Conservation (phyloP, 2,797 vertebrate genomes). For the Lepilemur septentrionalis region DNA sequence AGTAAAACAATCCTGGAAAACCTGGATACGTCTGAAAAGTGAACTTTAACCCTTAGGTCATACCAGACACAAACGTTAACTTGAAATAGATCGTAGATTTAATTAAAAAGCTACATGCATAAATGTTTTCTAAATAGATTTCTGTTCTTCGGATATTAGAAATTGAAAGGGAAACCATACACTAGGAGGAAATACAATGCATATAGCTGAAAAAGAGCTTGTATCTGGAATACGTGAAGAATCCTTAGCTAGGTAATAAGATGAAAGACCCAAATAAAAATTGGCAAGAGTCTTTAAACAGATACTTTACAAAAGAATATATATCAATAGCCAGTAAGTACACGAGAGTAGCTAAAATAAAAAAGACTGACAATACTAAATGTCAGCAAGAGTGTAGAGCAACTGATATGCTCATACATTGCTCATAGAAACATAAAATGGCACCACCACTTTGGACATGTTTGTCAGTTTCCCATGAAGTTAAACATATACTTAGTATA, state of each 20-base stretch:
- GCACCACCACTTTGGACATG: not conserved
- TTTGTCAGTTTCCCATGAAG: not conserved
- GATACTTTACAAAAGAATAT: not conserved
- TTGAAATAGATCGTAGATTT: not conserved
- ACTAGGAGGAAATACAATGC: not conserved
- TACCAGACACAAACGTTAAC: not conserved
- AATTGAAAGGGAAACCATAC: not conserved
- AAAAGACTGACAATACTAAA: not conserved
- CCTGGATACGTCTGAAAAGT: not conserved
- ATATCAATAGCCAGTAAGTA: not conserved
- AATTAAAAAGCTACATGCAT: not conserved
- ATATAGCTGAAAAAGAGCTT: not conserved
- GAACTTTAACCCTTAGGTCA: not conserved
- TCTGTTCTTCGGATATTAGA: not conserved
- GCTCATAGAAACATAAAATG: not conserved
- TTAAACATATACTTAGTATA: not conserved
- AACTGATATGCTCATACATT: not conserved
- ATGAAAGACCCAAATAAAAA: not conserved
- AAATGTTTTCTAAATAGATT: not conserved
- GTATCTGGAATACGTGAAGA: not conserved
- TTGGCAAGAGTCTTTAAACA: not conserved
- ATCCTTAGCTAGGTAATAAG: not conserved
- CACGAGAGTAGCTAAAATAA: not conserved
- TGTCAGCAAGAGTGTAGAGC: not conserved
- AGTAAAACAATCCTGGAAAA: not conserved